A percentile compares a stretch with the other conserved stretches of the same genome.
Conservation (phyloP, 2,888 invertebrate species). For the Chirona hameri region DNA sequence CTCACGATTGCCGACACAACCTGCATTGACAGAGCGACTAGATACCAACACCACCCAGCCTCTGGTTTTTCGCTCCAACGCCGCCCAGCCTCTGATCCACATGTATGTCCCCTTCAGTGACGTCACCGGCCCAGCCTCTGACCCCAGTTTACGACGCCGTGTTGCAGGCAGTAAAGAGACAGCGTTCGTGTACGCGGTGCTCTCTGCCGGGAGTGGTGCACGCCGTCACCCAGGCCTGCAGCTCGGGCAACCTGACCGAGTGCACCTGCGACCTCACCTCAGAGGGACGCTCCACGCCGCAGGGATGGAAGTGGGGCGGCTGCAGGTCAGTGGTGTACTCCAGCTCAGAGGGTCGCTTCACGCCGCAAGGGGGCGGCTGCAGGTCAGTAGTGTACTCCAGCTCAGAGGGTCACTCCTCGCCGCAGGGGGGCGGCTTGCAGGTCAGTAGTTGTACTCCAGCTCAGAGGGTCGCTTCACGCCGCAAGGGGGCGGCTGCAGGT, state of each 20-base stretch:
- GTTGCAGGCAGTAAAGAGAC: conserved; percentile 55
- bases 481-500: no score
- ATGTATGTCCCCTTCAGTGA: background rate
- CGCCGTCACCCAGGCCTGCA: conserved; percentile 56
- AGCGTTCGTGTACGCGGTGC: conserved; percentile 57
- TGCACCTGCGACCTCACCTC: conserved; percentile 54
- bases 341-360: no score
- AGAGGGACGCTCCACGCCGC: conserved; percentile 50
- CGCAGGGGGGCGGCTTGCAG: no score
- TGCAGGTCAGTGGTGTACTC: conserved; percentile 49
- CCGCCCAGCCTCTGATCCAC: background rate
- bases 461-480: no score
- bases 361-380: no score
- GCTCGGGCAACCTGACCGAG: conserved; percentile 56
- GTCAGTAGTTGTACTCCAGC: no score
- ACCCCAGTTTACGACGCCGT: background rate
- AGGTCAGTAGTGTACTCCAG: no score
- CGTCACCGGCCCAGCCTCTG: background rate
- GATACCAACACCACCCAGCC: no score
- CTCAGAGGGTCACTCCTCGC: no score
- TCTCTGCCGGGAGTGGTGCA: conserved; percentile 57
- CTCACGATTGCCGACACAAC: no score
- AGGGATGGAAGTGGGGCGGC: conserved; percentile 58
- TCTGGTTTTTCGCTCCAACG: background rate
- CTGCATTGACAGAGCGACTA: no score